Percentiles rank a stretch among this genome's conserved stretches.
Evolutionary conservation across 2,113 vertebrate genomes (phyloP).

Genomic region (Albula glossodonta): DNA sequence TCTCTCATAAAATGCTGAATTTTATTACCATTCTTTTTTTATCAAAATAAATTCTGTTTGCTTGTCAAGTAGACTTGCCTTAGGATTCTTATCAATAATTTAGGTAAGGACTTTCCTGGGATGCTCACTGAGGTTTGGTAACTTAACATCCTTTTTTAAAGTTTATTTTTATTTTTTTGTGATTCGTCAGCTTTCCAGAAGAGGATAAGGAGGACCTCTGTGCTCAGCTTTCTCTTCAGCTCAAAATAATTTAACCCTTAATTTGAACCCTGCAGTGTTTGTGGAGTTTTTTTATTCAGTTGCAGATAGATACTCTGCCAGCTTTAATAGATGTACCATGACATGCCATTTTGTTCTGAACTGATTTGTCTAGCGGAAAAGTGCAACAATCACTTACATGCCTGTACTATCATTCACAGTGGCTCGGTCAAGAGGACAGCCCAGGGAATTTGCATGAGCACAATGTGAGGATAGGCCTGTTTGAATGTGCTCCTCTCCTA

Average conservation of each 20-base stretch:
- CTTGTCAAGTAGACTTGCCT: not conserved
- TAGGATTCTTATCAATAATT: constrained; percentile 1
- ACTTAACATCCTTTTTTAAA: constrained; percentile 2
- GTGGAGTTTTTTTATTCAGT: not conserved
- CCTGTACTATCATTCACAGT: not conserved
- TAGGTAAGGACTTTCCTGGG: not conserved
- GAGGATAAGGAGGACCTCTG: not conserved
- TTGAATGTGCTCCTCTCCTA: not conserved
- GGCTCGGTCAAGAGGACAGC: not conserved
- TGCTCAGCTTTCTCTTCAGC: not conserved
- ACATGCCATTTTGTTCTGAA: too few relatives aligned
- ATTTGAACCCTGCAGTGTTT: too few relatives aligned
- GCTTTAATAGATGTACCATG: not conserved
- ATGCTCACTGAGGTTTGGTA: constrained; percentile 1
- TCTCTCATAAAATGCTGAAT: not conserved
- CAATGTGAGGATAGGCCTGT: not conserved
- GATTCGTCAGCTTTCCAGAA: not conserved
- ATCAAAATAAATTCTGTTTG: not conserved
- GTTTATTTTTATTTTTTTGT: not conserved
- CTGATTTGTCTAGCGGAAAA: too few relatives aligned
- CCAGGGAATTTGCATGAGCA: not conserved
- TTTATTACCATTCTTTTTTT: not conserved
- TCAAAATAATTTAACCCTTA: not conserved
- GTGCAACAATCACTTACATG: too few relatives aligned
- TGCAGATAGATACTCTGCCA: not conserved